These are phyloP conservation scores for Diadromus collaris DNA, from an alignment of 2,888 invertebrate species.

Conservation along the genomic window DNA sequence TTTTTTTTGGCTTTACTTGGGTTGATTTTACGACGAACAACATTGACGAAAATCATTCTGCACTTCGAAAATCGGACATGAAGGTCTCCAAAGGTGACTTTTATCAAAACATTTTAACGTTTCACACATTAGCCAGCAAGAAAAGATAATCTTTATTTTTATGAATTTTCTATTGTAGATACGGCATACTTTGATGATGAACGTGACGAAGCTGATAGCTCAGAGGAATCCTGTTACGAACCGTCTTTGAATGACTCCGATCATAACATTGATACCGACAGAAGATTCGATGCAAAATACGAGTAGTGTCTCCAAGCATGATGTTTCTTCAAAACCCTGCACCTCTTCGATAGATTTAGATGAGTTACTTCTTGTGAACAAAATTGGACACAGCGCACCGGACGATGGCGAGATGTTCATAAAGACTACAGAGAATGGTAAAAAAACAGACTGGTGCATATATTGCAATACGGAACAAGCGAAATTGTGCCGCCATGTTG, in stretches of 20 bases:
- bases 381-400: constrained; percentile 42
- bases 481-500: constrained; percentile 53
- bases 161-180: background rate
- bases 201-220: background rate
- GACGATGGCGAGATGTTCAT: constrained; percentile 34
- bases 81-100: no score
- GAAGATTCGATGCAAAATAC: background rate
- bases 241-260: background rate
- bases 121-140: no score
- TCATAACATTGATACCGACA: background rate
- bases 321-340: background rate
- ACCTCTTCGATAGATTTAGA: constrained; percentile 37
- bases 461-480: constrained; percentile 53
- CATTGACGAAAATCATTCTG: no score
- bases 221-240: constrained; percentile 10
- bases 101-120: no score
- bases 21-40: no score
- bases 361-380: constrained; percentile 5
- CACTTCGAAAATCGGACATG: no score
- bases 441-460: constrained; percentile 48
- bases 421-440: constrained; percentile 28
- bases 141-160: no score
- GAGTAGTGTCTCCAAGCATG: background rate
- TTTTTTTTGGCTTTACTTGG: no score
- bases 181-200: background rate